Base-by-base conservation (phyloP, 2,113 vertebrate genomes). In the Apteryx owenii region DNA sequence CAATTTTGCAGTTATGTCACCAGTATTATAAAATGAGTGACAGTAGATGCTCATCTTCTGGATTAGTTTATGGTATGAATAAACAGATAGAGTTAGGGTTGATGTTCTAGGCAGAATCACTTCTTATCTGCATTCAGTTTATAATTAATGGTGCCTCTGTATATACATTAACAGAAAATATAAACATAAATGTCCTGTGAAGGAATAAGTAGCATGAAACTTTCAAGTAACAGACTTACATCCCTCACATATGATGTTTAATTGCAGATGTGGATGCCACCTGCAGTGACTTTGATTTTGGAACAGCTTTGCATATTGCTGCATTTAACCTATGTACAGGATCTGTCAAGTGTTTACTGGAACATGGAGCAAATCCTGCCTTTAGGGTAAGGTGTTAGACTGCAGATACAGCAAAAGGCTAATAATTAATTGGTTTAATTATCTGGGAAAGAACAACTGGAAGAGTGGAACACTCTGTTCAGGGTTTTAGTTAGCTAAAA, bases 231-330 rank as follows among this genome's bases (percentile, higher is more conserved):
- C 54, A 85, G 40, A 73, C 62, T 76, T 93, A 3, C 17, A 8
- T 81, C 68, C 54, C 92, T 92, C 64, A 56, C 33, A 10, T 96
- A 54, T 93, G 90, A 83, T 96, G 60, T 97, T 98, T 97, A 75
- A 96, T 98, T 98, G 94, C 98, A 99, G 99, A 99, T 96, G 98
- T 99, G 82, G 99, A 99, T 92, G 99, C 99, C 94, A 99, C 99
- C 91, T 99, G 99, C 97, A 99, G 99, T 94, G 99, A 99, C 98
- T 99, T 99, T 96, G 98, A 99, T 97, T 99, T 99, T 94, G 99
- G 99, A 97, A 99, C 99, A 36, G 98, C 99, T 65, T 98, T 99
- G 94, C 99, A 99, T 92, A 99, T 99, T 54, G 99, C 99, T 16
- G 99, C 99, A 0, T 99, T 99, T 94, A 99, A 99, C 98, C 98